These are phyloP conservation scores for Clunio marinus DNA, from an alignment of 2,888 invertebrate genomes.

Conservation along the genomic window DNA sequence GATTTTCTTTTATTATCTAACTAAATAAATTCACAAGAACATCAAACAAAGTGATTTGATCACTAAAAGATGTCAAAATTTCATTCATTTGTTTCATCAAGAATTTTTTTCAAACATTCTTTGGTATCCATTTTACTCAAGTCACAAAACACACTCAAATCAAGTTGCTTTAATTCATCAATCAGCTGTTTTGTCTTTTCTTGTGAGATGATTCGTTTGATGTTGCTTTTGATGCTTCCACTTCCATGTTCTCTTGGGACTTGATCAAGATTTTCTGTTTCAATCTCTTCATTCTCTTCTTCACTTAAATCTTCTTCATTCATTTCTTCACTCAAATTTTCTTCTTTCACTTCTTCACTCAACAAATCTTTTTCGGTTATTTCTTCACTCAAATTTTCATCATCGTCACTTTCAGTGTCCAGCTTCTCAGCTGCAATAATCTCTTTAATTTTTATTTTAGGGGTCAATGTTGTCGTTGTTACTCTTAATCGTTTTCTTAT, in stretches of 20 bases:
- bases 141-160: constrained; percentile 53
- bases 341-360: constrained; percentile 35
- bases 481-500: constrained; percentile 19
- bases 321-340: constrained; percentile 23
- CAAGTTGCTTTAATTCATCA: constrained; percentile 52
- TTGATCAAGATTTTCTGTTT: constrained; percentile 42
- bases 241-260: too few relatives aligned
- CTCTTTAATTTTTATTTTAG: constrained; percentile 27
- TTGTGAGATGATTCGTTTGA: constrained; percentile 47
- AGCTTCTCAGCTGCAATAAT: constrained; percentile 25
- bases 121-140: constrained; percentile 53
- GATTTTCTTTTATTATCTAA: background rate
- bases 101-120: constrained; percentile 52
- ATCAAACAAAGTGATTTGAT: background rate
- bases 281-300: constrained; percentile 31
- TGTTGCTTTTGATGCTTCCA: constrained; percentile 43
- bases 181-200: constrained; percentile 52
- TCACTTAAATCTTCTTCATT: constrained; percentile 14
- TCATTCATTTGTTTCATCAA: constrained; percentile 51
- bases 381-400: constrained; percentile 39
- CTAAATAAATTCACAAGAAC: background rate
- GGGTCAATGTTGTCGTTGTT: background rate
- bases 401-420: constrained; percentile 17
- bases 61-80: background rate
- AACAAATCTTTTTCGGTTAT: constrained; percentile 6